These are phyloP conservation scores for Asarcornis scutulata DNA, from an alignment of 2,113 vertebrate species.

Conservation along the genomic window DNA sequence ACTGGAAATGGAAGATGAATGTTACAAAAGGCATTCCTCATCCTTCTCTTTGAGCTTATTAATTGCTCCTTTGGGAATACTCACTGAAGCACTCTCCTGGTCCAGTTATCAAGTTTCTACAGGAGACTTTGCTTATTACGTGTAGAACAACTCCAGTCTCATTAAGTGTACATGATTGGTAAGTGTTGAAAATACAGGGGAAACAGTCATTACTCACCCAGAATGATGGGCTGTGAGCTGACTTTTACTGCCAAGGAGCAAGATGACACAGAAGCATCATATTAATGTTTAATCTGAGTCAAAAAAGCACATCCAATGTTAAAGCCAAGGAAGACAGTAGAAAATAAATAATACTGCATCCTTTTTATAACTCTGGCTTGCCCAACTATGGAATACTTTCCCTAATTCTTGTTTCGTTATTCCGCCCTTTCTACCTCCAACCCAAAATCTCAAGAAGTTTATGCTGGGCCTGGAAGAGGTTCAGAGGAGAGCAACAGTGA, in stretches of 20 bases:
- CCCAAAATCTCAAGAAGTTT: not conserved
- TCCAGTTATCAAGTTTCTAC: not conserved
- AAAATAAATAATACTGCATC: not conserved
- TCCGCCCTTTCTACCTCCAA: not conserved
- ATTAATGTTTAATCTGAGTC: not conserved
- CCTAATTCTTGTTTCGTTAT: not conserved
- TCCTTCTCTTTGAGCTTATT: not conserved
- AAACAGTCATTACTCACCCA: not conserved
- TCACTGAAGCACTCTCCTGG: not conserved
- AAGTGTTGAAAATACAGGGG: not conserved
- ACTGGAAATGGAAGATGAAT: not conserved
- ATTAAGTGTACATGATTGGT: not conserved
- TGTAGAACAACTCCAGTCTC: not conserved
- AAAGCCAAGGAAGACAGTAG: not conserved
- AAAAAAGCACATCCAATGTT: not conserved
- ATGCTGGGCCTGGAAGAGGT: not conserved
- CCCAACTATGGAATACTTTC: not conserved
- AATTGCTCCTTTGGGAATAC: not conserved
- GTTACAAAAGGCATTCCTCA: not conserved
- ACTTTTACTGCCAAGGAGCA: not conserved
- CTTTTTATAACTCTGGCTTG: not conserved
- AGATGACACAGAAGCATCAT: not conserved
- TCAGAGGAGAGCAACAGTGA: not conserved
- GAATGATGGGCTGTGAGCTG: not conserved
- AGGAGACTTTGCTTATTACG: not conserved